Conservation (phyloP, 1,140 invertebrate species). For the Meloidogyne chitwoodi region DNA sequence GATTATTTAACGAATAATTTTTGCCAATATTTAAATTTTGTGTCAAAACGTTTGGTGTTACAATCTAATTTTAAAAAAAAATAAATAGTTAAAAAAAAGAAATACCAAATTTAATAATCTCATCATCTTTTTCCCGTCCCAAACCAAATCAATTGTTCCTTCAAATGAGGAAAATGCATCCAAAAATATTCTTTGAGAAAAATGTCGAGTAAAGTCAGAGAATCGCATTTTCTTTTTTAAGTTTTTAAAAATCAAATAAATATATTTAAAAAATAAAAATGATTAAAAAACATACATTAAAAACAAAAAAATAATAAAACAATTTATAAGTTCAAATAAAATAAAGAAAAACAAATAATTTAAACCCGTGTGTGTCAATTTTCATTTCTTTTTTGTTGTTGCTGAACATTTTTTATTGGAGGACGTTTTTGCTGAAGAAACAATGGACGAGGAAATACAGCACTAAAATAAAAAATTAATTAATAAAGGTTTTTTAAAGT, state of each 20-base stretch:
- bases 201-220: slow-evolving; percentile 12
- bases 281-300: background rate
- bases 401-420: background rate
- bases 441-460: slow-evolving; percentile 16
- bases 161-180: slow-evolving; percentile 16
- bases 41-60: slow-evolving; percentile 5
- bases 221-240: background rate
- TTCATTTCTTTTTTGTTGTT: background rate
- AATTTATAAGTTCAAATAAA: background rate
- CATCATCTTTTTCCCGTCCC: slow-evolving; percentile 27
- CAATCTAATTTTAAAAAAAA: slow-evolving; percentile 3
- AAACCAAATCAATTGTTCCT: slow-evolving; percentile 26
- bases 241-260: background rate
- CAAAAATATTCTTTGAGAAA: slow-evolving; percentile 32
- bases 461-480: background rate
- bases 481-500: background rate
- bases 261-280: background rate
- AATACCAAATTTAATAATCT: slow-evolving; percentile 29
- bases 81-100: background rate
- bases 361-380: background rate
- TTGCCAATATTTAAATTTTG: slow-evolving; percentile 20
- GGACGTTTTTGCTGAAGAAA: background rate
- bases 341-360: background rate
- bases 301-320: background rate
- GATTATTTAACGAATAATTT: slow-evolving; percentile 22